Conservation (phyloP, 2,888 invertebrate genomes). For the Carabus problematicus region DNA sequence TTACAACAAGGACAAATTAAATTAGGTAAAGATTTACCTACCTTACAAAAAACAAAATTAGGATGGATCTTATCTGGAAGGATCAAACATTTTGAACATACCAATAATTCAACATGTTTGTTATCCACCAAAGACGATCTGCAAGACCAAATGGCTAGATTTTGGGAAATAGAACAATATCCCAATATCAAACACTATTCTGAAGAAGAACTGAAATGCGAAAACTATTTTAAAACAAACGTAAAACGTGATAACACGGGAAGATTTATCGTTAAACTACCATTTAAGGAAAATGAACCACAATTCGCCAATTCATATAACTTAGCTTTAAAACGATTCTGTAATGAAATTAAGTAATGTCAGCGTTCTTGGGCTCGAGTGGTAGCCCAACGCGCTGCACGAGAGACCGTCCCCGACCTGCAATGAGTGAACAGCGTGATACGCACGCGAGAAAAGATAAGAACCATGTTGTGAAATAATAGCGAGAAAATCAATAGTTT, state of each 20-base stretch:
- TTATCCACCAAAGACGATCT: neutral
- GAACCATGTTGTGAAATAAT: no score
- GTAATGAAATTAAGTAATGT: no score
- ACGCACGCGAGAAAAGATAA: no score
- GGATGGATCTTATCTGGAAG: conserved; percentile 17
- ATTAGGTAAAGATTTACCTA: neutral
- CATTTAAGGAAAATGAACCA: conserved; percentile 13
- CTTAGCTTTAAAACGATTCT: neutral
- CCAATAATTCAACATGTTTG: neutral
- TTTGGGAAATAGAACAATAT: conserved; percentile 19
- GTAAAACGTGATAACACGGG: neutral
- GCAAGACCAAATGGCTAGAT: conserved; percentile 1
- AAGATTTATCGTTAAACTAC: conserved; percentile 10
- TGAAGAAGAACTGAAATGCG: conserved; percentile 11
- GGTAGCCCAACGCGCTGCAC: no score
- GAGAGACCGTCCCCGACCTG: no score
- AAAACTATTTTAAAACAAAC: conserved; percentile 7
- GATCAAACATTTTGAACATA: conserved; percentile 4
- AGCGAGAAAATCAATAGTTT: no score
- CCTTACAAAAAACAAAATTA: conserved; percentile 22
- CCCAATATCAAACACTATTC: neutral
- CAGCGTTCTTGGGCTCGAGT: no score
- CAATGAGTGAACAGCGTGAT: no score
- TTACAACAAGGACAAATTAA: conserved; percentile 1
- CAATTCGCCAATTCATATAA: conserved; percentile 9